Base-by-base conservation (phyloP, 2,113 vertebrate genomes). In the Chamaea fasciata region DNA sequence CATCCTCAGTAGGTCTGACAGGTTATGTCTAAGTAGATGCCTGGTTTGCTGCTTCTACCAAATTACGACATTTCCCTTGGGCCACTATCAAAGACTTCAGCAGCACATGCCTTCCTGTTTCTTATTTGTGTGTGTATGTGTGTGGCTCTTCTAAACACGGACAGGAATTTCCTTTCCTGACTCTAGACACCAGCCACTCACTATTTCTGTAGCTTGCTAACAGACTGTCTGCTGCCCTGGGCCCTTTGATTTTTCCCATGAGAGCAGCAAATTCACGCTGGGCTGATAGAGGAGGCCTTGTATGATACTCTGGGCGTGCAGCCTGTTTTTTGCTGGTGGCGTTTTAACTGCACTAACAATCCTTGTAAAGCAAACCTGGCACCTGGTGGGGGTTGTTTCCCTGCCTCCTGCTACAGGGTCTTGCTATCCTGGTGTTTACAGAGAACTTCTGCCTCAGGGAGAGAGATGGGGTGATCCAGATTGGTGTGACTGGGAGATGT, bases 141-240 rank as follows among this genome's bases (percentile, higher is more conserved):
- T 92, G 92, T 59, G 75, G 22, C 41, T 94, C 89, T 92, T 92
- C 87, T 70, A 87, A 95, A 93, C 89, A 94, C 0, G 47, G 68
- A 90, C 69, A 92, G 91, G 92, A 94, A 95, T 97, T 97, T 96
- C 95, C 86, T 94, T 95, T 88, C 79, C 63, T 50, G 81, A 95
- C 91, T 94, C 92, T 87, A 93, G 94, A 96, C 91, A 77, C 70
- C 79, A 92, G 81, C 62, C 60, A 4, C 60, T 95, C 92, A 44
- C 95, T 96, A 69, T 96, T 97, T 92, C 83, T 93, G 84, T 79
- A 90, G 62, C 81, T 77, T 71, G 50, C 83, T 91, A 91, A 57
- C 59, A 93, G 88, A 44, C 73, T 77, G 74, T 84, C 92, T 95
- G 85, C 75, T 92, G 80, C 94, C 64, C 60, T 47, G 75, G 52